A percentile compares a stretch with the other conserved stretches of the same genome.
Evolutionary conservation across 2,888 invertebrate genomes (phyloP).

Genomic region (Pristionchus exspectatus): DNA sequence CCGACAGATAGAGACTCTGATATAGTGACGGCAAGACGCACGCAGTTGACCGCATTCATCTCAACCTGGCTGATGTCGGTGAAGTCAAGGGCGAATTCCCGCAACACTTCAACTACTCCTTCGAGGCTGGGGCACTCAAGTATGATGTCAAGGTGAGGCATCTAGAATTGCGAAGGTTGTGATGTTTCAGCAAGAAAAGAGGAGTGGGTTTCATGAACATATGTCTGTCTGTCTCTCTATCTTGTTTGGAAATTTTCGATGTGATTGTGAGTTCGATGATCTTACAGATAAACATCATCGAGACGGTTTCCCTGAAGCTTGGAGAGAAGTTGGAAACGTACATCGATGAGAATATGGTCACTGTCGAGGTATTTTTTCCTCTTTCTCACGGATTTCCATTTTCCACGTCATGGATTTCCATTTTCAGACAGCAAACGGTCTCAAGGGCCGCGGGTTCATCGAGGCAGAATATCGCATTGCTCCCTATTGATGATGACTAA

Average conservation of each 20-base stretch:
- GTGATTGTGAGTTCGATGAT: not conserved
- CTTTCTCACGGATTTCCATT: not conserved
- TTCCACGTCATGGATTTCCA: too few species aligned
- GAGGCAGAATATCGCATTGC: slow-evolving; percentile 84
- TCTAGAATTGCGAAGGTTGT: too few species aligned
- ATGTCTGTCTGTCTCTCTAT: too few species aligned
- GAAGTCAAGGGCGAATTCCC: slow-evolving; percentile 69
- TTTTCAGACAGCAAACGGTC: slow-evolving; percentile 82
- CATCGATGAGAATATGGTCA: slow-evolving; percentile 81
- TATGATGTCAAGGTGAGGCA: slow-evolving; percentile 62
- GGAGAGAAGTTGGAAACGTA: slow-evolving; percentile 70
- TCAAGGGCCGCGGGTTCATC: slow-evolving; percentile 84
- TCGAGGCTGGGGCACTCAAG: slow-evolving; percentile 64
- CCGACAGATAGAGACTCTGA: too few species aligned
- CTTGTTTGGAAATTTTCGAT: not conserved
- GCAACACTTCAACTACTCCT: slow-evolving; percentile 70
- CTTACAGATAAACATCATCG: slow-evolving; percentile 64
- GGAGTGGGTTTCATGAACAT: too few species aligned
- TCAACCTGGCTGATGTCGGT: slow-evolving; percentile 71
- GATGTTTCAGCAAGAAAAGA: too few species aligned
- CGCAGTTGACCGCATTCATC: slow-evolving; percentile 71
- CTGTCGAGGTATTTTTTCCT: slow-evolving; percentile 79
- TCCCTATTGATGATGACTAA: slow-evolving; percentile 65
- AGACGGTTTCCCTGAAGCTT: slow-evolving; percentile 72
- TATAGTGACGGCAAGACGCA: slow-evolving; percentile 68